A percentile compares a stretch with the other conserved stretches of the same genome.
These are phyloP conservation scores for Cirrhinus mrigala DNA, from an alignment of 2,797 vertebrate genomes.

Conservation along the genomic window DNA sequence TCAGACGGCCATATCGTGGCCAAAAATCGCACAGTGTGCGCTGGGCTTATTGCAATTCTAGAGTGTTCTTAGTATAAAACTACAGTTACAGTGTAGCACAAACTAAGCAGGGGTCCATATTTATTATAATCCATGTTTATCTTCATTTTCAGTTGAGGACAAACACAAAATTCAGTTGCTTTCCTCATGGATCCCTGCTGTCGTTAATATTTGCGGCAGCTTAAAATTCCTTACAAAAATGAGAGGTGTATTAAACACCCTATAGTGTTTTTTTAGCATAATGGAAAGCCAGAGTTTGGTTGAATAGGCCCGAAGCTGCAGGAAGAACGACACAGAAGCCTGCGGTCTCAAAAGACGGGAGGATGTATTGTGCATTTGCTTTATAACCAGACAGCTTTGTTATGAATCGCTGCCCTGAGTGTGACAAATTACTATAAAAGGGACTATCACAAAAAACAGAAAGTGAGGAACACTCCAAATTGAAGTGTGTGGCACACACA, in stretches of 20 bases:
- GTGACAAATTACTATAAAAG: conserved; percentile 75
- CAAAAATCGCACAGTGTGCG: no score
- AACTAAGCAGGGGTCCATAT: not conserved
- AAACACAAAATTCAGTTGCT: not conserved
- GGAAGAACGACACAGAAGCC: not conserved
- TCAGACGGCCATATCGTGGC: no score
- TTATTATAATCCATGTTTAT: not conserved
- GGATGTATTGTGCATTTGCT: conserved; percentile 65
- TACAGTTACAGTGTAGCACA: not conserved
- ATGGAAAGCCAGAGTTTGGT: conserved; percentile 24
- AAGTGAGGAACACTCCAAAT: conserved; percentile 72
- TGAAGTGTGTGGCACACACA: conserved; percentile 56
- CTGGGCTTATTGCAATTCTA: no score
- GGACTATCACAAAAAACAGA: conserved; percentile 70
- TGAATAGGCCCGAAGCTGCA: conserved; percentile 41
- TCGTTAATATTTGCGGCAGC: not conserved
- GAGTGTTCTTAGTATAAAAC: no score
- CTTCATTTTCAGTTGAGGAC: not conserved
- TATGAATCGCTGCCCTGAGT: conserved; percentile 69
- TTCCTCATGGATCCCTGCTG: not conserved
- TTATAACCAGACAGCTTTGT: conserved; percentile 69
- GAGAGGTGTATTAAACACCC: not conserved
- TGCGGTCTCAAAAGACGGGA: conserved; percentile 9
- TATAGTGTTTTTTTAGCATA: not conserved
- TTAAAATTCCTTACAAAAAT: not conserved